A percentile compares a stretch with the other conserved stretches of the same genome.
These are phyloP conservation scores for Seriola quinqueradiata DNA, from an alignment of 2,113 vertebrate genomes.

Conservation along the genomic window DNA sequence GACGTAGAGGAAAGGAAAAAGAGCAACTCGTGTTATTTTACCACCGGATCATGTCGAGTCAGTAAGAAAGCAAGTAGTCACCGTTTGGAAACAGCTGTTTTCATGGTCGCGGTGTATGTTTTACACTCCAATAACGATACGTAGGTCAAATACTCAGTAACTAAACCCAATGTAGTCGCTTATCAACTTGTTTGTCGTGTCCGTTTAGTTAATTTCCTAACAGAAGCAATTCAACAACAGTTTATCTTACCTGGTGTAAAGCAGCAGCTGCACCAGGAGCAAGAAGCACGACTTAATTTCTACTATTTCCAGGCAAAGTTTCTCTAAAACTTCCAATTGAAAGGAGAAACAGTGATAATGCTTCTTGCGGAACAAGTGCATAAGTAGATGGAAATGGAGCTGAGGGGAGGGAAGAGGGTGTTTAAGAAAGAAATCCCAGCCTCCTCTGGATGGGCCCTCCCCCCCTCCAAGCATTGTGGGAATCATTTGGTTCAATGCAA, in stretches of 20 bases:
- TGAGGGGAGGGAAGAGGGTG: slow-evolving; percentile 15
- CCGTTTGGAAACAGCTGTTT: background rate
- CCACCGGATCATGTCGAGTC: background rate
- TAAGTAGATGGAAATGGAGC: slow-evolving; percentile 1
- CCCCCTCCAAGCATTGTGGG: slow-evolving; percentile 65
- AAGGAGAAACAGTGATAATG: background rate
- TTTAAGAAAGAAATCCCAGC: slow-evolving; percentile 36
- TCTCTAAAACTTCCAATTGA: background rate
- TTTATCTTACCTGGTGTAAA: slow-evolving; percentile 41
- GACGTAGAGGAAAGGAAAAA: background rate
- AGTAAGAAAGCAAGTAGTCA: background rate
- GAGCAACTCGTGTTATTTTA: background rate
- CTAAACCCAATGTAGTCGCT: too few relatives aligned
- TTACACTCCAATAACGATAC: background rate
- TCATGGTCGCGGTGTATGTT: background rate
- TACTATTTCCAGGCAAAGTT: slow-evolving; percentile 4
- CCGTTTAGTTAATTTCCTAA: too few relatives aligned
- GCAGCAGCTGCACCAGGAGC: background rate
- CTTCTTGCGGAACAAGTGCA: slow-evolving; percentile 66
- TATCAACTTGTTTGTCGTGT: too few relatives aligned
- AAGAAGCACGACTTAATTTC: background rate
- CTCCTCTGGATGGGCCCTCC: slow-evolving; percentile 29
- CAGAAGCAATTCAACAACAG: background rate
- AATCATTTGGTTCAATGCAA: background rate
- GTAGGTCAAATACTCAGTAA: too few relatives aligned